A percentile compares a stretch with the other conserved stretches of the same genome.
Evolutionary conservation across 64 coral and sea anemone species (phyloP).

Genomic region (Orbicella faveolata): DNA sequence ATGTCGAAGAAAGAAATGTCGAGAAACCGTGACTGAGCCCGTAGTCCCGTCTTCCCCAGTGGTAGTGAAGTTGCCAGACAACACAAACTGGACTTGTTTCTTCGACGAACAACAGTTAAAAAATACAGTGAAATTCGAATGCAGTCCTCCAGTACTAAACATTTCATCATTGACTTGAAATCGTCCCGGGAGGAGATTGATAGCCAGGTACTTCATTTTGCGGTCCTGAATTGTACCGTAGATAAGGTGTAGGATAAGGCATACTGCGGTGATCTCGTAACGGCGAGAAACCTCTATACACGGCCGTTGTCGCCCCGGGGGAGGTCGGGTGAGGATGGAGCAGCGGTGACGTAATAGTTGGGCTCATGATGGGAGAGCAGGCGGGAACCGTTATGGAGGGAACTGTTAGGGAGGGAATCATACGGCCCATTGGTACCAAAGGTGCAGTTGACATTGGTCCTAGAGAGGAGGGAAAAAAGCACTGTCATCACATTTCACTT

Average conservation of each 20-base stretch:
- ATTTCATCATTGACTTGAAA: conserved; percentile 28
- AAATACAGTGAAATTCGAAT: background rate
- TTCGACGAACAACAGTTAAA: background rate
- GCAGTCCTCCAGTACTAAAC: background rate
- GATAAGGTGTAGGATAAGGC: conserved; percentile 21
- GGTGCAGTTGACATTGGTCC: conserved; percentile 10
- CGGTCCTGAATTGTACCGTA: conserved; percentile 24
- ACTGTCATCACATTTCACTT: too few relatives aligned
- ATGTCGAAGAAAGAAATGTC: too few relatives aligned
- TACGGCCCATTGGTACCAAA: conserved; percentile 26
- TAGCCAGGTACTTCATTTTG: conserved; percentile 37
- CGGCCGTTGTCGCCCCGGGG: conserved; percentile 20
- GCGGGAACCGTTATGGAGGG: conserved; percentile 25
- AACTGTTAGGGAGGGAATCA: conserved; percentile 19
- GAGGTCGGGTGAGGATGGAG: conserved; percentile 35
- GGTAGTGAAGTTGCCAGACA: background rate
- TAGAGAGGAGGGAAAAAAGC: background rate
- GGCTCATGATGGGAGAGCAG: conserved; percentile 27
- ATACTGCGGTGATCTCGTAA: conserved; percentile 39
- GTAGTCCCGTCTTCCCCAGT: background rate
- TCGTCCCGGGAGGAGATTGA: conserved; percentile 22
- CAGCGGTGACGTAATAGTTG: conserved; percentile 35
- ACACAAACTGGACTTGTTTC: background rate
- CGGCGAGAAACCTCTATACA: conserved; percentile 20
- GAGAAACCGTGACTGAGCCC: background rate